Base-by-base conservation (phyloP, 2,797 vertebrate genomes). In the Gambusia yucatana region DNA sequence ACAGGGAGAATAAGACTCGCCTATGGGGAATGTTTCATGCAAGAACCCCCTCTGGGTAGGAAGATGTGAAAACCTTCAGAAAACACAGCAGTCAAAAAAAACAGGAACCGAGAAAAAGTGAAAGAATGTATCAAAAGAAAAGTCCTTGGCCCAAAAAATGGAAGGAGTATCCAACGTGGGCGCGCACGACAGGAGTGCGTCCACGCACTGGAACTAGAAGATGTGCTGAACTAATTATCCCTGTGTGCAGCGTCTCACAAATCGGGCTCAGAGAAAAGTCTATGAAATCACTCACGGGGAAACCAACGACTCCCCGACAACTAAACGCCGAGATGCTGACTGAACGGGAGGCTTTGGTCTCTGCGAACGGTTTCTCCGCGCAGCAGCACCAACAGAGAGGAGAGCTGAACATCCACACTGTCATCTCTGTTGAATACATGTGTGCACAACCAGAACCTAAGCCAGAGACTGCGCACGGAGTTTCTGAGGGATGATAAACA, bases 91-190 rank as follows among this genome's bases (percentile, higher is more conserved):
- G 63, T 33, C 46, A 33, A 33, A 33, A 33, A 44, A 69, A 10
- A 36, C 4, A 30, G 22, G 47, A 33, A 52, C 3, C 25, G 39
- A 17, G 70, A 82, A 50, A 22, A 50, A 25, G 76, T 74, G 73
- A 25, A 25, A 72, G 80, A 84, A 83, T 65, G 86, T 83, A 47
- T 74, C 77, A 82, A 88, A 50, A 86, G 85, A 88, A 92, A 94
- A 95, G 92, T 94, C 95, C 93, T 95, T 94, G 91, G 89, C 92
- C 94, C 92, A 89, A 94, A 94, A 95, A 93, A 91, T 81, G 47
- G 76, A 86, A 89, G 87, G 86, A 92, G 87, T 82, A 88, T 77
- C 87, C 87, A 63, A 82, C 84, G 69, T 90, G 90, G 81, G 87
- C 89, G 89, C 90, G 89, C 91, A 83, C 46, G 77, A 47, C 72